phyloP scores from a whole-genome alignment of 2,113 vertebrate genomes.

The Amblyopsis rosae region DNA sequence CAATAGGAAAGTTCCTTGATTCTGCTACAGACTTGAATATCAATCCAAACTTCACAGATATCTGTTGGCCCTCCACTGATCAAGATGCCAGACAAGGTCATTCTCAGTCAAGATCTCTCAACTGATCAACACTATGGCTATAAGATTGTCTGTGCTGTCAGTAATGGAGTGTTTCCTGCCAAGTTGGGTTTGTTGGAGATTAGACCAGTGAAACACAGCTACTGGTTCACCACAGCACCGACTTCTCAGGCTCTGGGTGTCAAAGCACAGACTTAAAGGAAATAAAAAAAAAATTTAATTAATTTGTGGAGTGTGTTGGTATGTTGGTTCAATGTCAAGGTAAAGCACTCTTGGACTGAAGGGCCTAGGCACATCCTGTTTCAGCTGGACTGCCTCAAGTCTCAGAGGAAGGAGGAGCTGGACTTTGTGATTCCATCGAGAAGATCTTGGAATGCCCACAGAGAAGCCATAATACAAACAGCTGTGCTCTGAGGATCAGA shows the following conservation, averaged over 20 bases:
- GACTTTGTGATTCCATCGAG: neutral
- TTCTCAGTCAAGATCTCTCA: constrained; percentile 8
- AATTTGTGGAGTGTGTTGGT: neutral
- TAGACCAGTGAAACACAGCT: constrained; percentile 4
- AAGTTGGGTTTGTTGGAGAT: constrained; percentile 9
- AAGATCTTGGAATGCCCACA: too few species aligned
- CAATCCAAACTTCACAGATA: constrained; percentile 2
- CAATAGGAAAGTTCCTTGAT: neutral
- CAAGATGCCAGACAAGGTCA: constrained; percentile 8
- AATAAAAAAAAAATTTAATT: neutral
- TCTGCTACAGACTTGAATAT: constrained; percentile 12
- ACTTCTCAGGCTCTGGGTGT: constrained; percentile 9
- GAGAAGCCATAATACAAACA: too few species aligned
- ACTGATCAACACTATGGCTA: constrained; percentile 17
- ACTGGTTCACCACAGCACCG: constrained; percentile 14
- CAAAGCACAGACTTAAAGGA: neutral
- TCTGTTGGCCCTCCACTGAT: neutral
- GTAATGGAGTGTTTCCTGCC: constrained; percentile 5
- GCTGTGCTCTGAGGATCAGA: too few species aligned
- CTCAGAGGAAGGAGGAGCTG: neutral
- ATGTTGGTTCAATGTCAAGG: constrained; percentile 9
- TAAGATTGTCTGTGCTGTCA: constrained; percentile 4
- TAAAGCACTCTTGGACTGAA: constrained; percentile 6
- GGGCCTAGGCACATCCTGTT: neutral
- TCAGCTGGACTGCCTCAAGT: too few species aligned